Evolutionary conservation across 1,140 invertebrate genomes (phyloP).

Genomic region (Cheumatopsyche charites): DNA sequence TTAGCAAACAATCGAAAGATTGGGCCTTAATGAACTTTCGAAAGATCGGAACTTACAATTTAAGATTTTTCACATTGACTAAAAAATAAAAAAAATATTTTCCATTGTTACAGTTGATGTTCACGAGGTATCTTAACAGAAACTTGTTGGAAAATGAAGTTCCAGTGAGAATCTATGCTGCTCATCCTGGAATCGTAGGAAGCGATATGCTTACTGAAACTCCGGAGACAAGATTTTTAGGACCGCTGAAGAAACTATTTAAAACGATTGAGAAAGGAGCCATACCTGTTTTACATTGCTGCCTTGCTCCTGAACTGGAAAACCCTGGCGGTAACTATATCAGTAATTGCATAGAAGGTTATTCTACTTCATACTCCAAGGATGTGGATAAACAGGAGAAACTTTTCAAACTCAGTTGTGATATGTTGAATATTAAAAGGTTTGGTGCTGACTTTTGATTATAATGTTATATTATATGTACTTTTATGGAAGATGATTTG

Average conservation of each 20-base stretch:
- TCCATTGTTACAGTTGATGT: slow-evolving; percentile 18
- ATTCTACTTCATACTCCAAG: slow-evolving; percentile 57
- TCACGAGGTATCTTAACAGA: slow-evolving; percentile 13
- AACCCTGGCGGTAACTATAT: slow-evolving; percentile 75
- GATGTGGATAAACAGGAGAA: slow-evolving; percentile 55
- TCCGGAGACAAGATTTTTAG: neutral
- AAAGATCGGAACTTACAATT: no score
- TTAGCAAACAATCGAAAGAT: no score
- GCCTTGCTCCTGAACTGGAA: slow-evolving; percentile 73
- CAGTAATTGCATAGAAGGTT: slow-evolving; percentile 67
- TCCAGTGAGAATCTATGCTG: slow-evolving; percentile 70
- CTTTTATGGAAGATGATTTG: no score
- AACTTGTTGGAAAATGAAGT: slow-evolving; percentile 54
- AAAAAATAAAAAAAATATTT: no score
- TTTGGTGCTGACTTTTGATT: slow-evolving; percentile 10
- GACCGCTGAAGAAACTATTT: slow-evolving; percentile 62
- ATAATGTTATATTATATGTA: neutral
- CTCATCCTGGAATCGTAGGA: slow-evolving; percentile 90
- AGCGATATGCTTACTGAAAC: slow-evolving; percentile 66
- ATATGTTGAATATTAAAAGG: slow-evolving; percentile 47
- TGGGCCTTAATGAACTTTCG: no score
- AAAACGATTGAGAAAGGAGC: slow-evolving; percentile 79
- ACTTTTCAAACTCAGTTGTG: slow-evolving; percentile 56
- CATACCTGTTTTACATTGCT: slow-evolving; percentile 72
- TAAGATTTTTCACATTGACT: no score